Evolutionary conservation across 2,797 vertebrate genomes (phyloP).

Genomic region (Anableps anableps): DNA sequence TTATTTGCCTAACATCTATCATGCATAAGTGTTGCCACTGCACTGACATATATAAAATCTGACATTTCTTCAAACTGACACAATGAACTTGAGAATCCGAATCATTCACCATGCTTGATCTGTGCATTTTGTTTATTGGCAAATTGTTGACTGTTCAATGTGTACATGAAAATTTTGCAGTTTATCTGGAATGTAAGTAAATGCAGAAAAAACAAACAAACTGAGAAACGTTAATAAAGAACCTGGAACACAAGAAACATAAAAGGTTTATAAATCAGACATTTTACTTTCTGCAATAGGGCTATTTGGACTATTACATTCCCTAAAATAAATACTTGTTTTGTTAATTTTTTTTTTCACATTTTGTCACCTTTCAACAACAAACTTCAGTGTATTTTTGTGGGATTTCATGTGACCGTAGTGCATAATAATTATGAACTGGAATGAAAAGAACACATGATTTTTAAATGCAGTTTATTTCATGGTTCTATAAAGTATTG

Average conservation of each 20-base stretch:
- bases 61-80: conserved; percentile 50
- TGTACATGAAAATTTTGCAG: conserved; percentile 20
- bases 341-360: not conserved
- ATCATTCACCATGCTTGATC: conserved; percentile 39
- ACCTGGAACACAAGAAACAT: not conserved
- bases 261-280: not conserved
- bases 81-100: conserved; percentile 31
- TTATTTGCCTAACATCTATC: conserved; percentile 40
- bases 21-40: conserved; percentile 7
- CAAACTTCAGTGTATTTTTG: not conserved
- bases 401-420: not conserved
- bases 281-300: not conserved
- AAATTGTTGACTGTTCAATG: not conserved
- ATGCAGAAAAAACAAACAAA: conserved; percentile 6
- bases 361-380: not conserved
- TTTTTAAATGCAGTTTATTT: not conserved
- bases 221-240: not conserved
- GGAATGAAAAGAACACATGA: not conserved
- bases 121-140: conserved; percentile 13
- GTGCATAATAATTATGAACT: not conserved
- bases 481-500: not conserved
- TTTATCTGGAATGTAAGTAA: conserved; percentile 26
- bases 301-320: not conserved
- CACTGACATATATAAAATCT: conserved; percentile 56
- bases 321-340: not conserved